Evolutionary conservation across 2,888 invertebrate genomes (phyloP).

Genomic region (Leptopilina syphax): DNA sequence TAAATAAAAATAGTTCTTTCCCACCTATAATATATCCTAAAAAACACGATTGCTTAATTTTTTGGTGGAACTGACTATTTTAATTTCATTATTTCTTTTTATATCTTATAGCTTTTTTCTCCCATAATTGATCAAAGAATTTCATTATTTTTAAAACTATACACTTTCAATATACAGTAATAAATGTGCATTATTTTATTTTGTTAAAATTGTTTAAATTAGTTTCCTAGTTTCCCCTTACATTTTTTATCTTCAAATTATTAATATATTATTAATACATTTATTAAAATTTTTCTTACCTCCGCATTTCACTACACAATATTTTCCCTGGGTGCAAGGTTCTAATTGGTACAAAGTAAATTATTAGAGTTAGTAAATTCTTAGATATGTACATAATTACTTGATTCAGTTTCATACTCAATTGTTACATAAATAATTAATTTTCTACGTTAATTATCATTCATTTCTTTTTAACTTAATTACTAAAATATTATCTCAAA

Average conservation of each 20-base stretch:
- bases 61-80: not conserved
- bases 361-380: too few relatives aligned
- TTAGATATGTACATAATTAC: too few relatives aligned
- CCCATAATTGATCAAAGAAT: too few relatives aligned
- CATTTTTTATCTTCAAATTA: not conserved
- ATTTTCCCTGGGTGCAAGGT: not conserved
- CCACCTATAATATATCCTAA: not conserved
- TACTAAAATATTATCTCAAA: too few relatives aligned
- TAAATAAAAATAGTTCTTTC: too few relatives aligned
- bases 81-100: not conserved
- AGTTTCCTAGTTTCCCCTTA: not conserved
- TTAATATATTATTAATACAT: not conserved
- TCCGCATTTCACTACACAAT: slow-evolving; percentile 10
- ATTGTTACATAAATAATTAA: not conserved
- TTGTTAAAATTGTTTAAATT: not conserved
- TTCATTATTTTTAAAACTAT: too few relatives aligned
- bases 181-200: not conserved
- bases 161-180: not conserved
- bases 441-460: not conserved
- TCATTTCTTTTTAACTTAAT: too few relatives aligned
- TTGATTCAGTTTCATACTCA: not conserved
- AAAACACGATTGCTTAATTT: not conserved
- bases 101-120: not conserved
- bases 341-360: not conserved
- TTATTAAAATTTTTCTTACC: not conserved